phyloP scores from a whole-genome alignment of 2,113 vertebrate genomes.

The Lipophrys pholis region DNA sequence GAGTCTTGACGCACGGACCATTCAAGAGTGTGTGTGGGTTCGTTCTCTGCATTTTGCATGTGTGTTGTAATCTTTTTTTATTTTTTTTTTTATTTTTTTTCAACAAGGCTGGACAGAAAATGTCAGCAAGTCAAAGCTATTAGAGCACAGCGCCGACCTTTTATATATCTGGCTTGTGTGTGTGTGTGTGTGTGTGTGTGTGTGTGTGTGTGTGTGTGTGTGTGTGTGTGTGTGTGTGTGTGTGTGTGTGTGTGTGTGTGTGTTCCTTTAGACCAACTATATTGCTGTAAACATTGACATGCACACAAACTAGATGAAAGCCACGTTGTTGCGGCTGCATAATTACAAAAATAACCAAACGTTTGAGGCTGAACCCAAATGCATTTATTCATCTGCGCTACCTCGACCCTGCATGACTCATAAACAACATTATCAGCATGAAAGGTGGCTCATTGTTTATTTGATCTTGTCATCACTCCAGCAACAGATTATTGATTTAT shows the following conservation, averaged over 20 bases:
- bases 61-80: constrained; percentile 11
- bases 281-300: not conserved
- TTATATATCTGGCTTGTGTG: constrained; percentile 44
- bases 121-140: constrained; percentile 60
- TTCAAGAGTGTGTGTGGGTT: constrained; percentile 2
- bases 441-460: not conserved
- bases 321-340: not conserved
- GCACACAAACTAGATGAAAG: constrained; percentile 8
- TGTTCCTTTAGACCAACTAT: not conserved
- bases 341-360: not conserved
- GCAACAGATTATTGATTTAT: not conserved
- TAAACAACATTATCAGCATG: not conserved
- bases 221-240: not conserved
- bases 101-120: constrained; percentile 37
- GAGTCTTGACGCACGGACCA: not conserved
- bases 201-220: constrained; percentile 7
- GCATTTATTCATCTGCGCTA: not conserved
- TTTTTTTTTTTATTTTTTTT: constrained; percentile 37
- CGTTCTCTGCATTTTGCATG: constrained; percentile 1
- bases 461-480: not conserved
- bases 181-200: too few relatives aligned
- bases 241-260: not conserved
- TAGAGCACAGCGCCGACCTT: constrained; percentile 44
- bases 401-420: not conserved
- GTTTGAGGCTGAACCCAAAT: not conserved